Conservation (phyloP, 2,888 invertebrate species). For the Xylocampa areola region DNA sequence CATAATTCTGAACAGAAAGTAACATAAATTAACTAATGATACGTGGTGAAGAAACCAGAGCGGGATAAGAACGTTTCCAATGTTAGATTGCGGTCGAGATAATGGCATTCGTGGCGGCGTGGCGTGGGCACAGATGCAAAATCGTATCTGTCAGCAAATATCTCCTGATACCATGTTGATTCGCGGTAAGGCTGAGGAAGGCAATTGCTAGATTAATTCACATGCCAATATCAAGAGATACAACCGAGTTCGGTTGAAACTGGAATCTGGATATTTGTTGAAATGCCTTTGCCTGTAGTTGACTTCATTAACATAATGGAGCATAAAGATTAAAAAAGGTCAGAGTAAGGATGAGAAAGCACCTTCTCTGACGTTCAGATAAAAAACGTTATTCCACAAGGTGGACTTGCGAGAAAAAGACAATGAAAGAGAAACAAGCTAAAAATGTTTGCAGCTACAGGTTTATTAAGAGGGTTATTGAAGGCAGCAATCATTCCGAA, state of each 20-base stretch:
- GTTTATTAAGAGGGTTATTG: neutral
- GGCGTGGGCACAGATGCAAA: constrained; percentile 66
- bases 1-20: constrained; percentile 79
- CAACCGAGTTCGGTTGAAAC: constrained; percentile 23
- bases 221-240: constrained; percentile 34
- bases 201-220: constrained; percentile 53
- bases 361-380: constrained; percentile 35
- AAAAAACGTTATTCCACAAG: constrained; percentile 41
- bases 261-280: constrained; percentile 16
- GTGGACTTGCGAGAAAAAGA: constrained; percentile 29
- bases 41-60: constrained; percentile 73
- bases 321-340: constrained; percentile 29
- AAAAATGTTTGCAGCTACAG: neutral
- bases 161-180: constrained; percentile 51
- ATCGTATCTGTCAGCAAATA: constrained; percentile 64
- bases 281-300: constrained; percentile 9
- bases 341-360: constrained; percentile 23
- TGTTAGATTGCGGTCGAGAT: constrained; percentile 71
- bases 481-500: neutral
- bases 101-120: constrained; percentile 66
- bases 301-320: constrained; percentile 26
- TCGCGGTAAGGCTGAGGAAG: constrained; percentile 41
- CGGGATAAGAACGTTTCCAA: constrained; percentile 68
- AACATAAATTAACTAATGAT: constrained; percentile 86
- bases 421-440: constrained; percentile 9